Conservation (phyloP, 2,888 invertebrate genomes). For the Ophraella communa region DNA sequence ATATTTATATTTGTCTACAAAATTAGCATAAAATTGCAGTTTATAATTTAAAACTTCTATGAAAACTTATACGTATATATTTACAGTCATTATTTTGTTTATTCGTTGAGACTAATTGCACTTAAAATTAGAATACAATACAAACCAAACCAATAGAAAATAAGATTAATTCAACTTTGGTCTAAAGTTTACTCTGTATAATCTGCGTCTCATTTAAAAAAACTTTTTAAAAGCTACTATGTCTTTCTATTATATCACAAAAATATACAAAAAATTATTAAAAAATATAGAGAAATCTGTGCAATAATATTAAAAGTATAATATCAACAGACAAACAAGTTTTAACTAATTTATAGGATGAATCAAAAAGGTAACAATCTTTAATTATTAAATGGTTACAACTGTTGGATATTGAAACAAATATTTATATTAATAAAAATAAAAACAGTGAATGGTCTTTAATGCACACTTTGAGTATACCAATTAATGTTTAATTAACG, state of each 20-base stretch:
- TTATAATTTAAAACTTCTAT: slow-evolving; percentile 43
- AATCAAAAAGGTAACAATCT: background rate
- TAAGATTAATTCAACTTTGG: slow-evolving; percentile 32
- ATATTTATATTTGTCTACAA: slow-evolving; percentile 46
- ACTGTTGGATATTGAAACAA: too few species aligned
- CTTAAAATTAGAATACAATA: slow-evolving; percentile 25
- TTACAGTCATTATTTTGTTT: slow-evolving; percentile 30
- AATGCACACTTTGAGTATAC: background rate
- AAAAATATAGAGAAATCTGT: slow-evolving; percentile 5
- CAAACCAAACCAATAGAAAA: slow-evolving; percentile 25
- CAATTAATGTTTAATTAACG: too few species aligned
- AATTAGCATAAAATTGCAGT: slow-evolving; percentile 42
- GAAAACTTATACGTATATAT: slow-evolving; percentile 41
- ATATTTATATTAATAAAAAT: too few species aligned
- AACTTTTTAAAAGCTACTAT: slow-evolving; percentile 5
- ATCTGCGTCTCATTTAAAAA: slow-evolving; percentile 12
- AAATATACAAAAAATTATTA: slow-evolving; percentile 16
- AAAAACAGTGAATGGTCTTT: too few species aligned
- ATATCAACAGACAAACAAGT: background rate
- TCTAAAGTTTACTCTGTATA: slow-evolving; percentile 1
- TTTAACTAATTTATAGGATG: background rate
- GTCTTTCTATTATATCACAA: slow-evolving; percentile 23
- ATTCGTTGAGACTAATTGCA: slow-evolving; percentile 31
- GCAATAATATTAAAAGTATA: background rate
- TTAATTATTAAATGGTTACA: too few species aligned